phyloP scores from a whole-genome alignment of 2,113 vertebrate genomes.

The Anolis sagrei region DNA sequence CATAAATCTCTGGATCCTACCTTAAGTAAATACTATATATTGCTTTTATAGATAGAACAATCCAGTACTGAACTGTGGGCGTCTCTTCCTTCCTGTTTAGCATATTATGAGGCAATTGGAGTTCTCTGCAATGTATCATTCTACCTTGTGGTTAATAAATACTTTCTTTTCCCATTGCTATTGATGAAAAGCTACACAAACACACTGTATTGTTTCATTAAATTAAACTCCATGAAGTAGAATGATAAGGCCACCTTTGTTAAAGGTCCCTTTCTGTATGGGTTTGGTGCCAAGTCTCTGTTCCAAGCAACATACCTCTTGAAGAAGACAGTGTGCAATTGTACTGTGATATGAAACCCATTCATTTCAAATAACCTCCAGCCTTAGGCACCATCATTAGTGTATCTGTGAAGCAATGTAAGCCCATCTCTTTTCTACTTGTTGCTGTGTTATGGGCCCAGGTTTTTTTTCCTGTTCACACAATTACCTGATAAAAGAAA shows the following conservation, averaged over 20 bases:
- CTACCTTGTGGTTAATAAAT: conserved; percentile 21
- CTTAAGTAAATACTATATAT: too few relatives aligned
- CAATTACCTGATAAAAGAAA: neutral
- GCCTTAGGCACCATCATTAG: conserved; percentile 46
- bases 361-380: conserved; percentile 55
- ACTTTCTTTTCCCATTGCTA: neutral
- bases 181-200: conserved; percentile 4
- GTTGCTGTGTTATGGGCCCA: conserved; percentile 19
- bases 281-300: conserved; percentile 15
- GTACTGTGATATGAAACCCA: conserved; percentile 41
- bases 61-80: neutral
- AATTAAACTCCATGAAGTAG: conserved; percentile 42
- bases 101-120: conserved; percentile 11
- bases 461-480: conserved; percentile 41
- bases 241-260: conserved; percentile 42
- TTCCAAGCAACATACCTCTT: conserved; percentile 50
- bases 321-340: conserved; percentile 36
- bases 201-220: conserved; percentile 52
- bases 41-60: neutral
- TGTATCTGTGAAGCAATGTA: conserved; percentile 38
- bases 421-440: conserved; percentile 14
- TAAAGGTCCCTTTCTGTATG: conserved; percentile 42
- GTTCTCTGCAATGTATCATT: neutral
- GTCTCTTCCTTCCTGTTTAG: neutral
- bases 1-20: too few relatives aligned